Base-by-base conservation (phyloP, 2,113 vertebrate genomes). In the Plestiodon gilberti region DNA sequence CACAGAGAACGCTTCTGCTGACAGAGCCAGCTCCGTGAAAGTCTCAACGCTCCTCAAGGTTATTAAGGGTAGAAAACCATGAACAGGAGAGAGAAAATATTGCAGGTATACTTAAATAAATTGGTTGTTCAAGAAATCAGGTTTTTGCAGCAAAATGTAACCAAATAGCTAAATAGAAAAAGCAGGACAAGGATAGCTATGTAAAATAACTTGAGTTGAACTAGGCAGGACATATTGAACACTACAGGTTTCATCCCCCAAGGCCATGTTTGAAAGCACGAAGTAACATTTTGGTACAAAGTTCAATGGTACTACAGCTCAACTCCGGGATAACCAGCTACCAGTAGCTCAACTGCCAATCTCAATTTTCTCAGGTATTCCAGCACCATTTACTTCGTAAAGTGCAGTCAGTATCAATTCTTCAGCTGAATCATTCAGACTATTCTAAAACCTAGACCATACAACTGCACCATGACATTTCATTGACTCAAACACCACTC, bases 201-300 rank as follows among this genome's bases (percentile, higher is more conserved):
- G 64, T 69, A 35, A n/a, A 75, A 89, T 61, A 30, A 89, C 43
- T 71, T 92, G n/a, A 40, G 87, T 84, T 83, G 59, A 89, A 86
- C 4, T 57, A 6, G 13, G 59, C 48, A 85, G 14, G 15, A 25
- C 33, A 70, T 70, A 38, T 25, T 33, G 35, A 52, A 76, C 48
- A 2, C 75, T 14, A 6, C 48, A 10, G 30, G n/a, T 38, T 67
- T 69, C 33, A 52, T 78, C 25, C n/a, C n/a, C n/a, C 35, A 78
- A 79, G 61, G 43, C 40, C 78, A 64, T 64, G 9, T 28, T 78
- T 86, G 62, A 30, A 40, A 59, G 38, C 52, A 57, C 30, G 2
- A 59, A 33, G 28, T 38, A 15, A 22, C 20, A 71, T 20, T 38
- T 71, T 22, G 70, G 35, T 71, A 17, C 67, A 35, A 11, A 67